Conservation (phyloP, 2,113 vertebrate genomes). For the Thamnophis sirtalis region DNA sequence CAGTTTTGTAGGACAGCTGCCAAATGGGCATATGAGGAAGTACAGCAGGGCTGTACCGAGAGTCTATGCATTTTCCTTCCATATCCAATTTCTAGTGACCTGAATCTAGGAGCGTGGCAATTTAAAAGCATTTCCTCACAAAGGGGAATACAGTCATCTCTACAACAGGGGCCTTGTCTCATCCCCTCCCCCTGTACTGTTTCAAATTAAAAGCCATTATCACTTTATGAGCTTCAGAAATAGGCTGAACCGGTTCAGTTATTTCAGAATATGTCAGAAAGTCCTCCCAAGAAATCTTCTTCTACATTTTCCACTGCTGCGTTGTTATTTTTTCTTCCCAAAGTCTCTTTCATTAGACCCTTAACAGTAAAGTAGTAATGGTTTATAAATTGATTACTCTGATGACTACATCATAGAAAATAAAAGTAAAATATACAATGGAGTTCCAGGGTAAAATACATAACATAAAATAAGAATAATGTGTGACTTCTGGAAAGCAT, state of each 20-base stretch:
- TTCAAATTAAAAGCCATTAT: slow-evolving; percentile 21
- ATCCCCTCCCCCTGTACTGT: background rate
- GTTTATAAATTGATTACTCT: background rate
- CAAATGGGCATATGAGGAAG: slow-evolving; percentile 50
- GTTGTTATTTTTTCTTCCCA: slow-evolving; percentile 19
- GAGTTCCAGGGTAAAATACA: background rate
- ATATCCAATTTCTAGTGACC: slow-evolving; percentile 59
- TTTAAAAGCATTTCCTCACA: slow-evolving; percentile 35
- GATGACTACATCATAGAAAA: background rate
- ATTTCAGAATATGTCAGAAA: background rate
- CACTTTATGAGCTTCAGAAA: background rate
- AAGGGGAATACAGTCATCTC: slow-evolving; percentile 29
- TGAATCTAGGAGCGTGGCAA: slow-evolving; percentile 40
- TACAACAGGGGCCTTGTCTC: background rate
- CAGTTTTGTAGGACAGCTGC: slow-evolving; percentile 39
- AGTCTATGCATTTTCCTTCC: slow-evolving; percentile 47
- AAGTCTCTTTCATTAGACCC: slow-evolving; percentile 23
- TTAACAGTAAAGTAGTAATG: background rate
- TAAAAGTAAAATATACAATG: background rate
- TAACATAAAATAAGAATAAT: background rate
- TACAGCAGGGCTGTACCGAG: slow-evolving; percentile 49
- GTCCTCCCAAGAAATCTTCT: slow-evolving; percentile 8
- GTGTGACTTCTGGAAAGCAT: background rate
- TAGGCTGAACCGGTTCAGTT: background rate
- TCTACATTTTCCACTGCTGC: background rate